phyloP scores from a whole-genome alignment of 2,113 vertebrate genomes.

The Rynchops niger region DNA sequence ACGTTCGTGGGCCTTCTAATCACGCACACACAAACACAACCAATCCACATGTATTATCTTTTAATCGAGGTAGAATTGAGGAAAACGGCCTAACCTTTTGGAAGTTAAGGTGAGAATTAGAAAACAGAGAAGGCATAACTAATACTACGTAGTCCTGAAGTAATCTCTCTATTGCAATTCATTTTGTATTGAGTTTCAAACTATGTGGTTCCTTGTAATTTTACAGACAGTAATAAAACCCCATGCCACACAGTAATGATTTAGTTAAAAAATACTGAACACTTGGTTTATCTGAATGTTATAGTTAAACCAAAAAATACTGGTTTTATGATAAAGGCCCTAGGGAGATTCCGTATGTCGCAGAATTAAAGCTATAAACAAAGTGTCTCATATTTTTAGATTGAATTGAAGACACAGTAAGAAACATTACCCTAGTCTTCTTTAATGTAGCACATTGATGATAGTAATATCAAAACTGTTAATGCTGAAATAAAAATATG shows the following conservation, averaged over 20 bases:
- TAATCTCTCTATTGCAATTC: not conserved
- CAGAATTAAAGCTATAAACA: not conserved
- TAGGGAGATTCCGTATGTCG: not conserved
- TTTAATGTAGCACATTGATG: not conserved
- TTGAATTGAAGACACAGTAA: not conserved
- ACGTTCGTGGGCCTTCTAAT: rapidly evolving
- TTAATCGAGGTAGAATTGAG: not conserved
- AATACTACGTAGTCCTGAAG: not conserved
- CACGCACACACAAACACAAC: not conserved
- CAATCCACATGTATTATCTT: not conserved
- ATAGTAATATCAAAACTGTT: not conserved
- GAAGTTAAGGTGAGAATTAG: not conserved
- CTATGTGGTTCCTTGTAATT: not conserved
- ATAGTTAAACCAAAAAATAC: not conserved
- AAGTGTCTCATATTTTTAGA: not conserved
- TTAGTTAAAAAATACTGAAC: not conserved
- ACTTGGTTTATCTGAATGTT: not conserved
- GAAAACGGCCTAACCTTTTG: not conserved
- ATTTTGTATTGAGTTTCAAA: not conserved
- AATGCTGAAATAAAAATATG: not conserved
- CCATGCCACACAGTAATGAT: rapidly evolving
- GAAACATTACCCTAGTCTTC: not conserved
- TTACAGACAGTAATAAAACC: not conserved
- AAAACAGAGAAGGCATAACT: not conserved
- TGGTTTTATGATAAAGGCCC: not conserved